A percentile compares a stretch with the other conserved stretches of the same genome.
These are phyloP conservation scores for Bos javanicus DNA, from an alignment of 2,113 vertebrate genomes.

Conservation along the genomic window DNA sequence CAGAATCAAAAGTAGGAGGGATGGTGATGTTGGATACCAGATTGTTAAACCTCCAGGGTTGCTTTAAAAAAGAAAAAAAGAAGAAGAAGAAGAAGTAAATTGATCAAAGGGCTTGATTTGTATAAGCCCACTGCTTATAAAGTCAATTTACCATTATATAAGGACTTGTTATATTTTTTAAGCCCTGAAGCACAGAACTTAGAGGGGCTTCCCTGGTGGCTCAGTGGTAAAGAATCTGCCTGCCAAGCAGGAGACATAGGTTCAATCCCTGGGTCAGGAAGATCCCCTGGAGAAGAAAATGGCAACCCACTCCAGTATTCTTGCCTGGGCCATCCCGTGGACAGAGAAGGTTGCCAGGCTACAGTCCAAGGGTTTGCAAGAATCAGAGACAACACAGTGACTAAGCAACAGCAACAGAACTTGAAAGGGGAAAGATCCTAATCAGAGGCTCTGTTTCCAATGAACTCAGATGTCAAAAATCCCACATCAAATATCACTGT, in stretches of 20 bases:
- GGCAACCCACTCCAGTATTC: background rate
- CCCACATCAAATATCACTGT: background rate
- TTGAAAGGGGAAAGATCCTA: background rate
- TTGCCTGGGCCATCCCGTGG: background rate
- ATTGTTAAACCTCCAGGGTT: background rate
- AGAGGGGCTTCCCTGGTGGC: background rate
- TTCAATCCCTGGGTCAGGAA: background rate
- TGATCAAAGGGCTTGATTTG: background rate
- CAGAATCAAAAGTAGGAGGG: background rate
- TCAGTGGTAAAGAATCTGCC: background rate
- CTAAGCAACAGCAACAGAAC: background rate
- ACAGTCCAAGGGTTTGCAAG: background rate
- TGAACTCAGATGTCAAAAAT: constrained; percentile 3
- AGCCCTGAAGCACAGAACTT: background rate
- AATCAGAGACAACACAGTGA: background rate
- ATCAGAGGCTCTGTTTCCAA: background rate
- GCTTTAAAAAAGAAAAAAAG: background rate
- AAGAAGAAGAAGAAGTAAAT: background rate
- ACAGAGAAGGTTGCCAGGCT: background rate
- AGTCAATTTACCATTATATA: constrained; percentile 10
- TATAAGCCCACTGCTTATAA: background rate
- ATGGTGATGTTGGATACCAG: background rate
- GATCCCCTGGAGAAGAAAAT: background rate
- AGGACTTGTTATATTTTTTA: background rate
- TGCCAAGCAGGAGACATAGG: background rate